A percentile compares a stretch with the other conserved stretches of the same genome.
phyloP scores from a whole-genome alignment of 2,113 vertebrate species.

The Macrotis lagotis region DNA sequence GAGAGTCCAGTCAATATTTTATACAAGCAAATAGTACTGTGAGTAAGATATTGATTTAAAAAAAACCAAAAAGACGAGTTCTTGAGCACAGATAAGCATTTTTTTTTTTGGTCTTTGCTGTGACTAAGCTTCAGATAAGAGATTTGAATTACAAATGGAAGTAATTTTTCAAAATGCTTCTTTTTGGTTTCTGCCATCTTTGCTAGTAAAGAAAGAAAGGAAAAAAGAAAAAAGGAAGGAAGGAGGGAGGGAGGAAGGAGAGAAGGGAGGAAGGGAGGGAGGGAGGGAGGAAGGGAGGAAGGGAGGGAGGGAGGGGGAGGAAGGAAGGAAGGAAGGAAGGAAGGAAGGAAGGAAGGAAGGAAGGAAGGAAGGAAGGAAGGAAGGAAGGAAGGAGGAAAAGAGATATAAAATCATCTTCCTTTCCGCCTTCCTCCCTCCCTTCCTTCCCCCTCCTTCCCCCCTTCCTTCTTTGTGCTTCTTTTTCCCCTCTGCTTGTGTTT shows the following conservation, averaged over 20 bases:
- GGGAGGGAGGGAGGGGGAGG: too few species aligned
- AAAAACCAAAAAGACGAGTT: constrained; percentile 74
- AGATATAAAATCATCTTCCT: too few species aligned
- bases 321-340: not conserved
- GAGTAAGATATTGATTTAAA: constrained; percentile 77
- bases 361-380: too few species aligned
- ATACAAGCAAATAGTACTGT: constrained; percentile 73
- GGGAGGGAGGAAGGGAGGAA: not conserved
- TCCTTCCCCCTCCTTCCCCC: too few species aligned
- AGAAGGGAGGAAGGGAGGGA: too few species aligned
- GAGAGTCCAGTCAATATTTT: constrained; percentile 78
- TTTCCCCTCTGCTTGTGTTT: not conserved
- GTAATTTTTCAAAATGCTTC: constrained; percentile 68
- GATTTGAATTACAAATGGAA: constrained; percentile 57
- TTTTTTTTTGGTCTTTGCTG: constrained; percentile 65
- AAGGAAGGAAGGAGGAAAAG: not conserved
- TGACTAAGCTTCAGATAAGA: constrained; percentile 75
- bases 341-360: too few species aligned
- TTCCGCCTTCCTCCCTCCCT: too few species aligned
- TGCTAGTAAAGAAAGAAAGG: not conserved
- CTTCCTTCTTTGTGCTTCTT: too few species aligned
- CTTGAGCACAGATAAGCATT: constrained; percentile 62
- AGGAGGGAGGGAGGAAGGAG: too few species aligned
- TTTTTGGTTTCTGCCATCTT: constrained; percentile 55
- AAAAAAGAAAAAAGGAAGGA: not conserved